A percentile compares a stretch with the other conserved stretches of the same genome.
Evolutionary conservation across 2,113 vertebrate genomes (phyloP).

Genomic region (Cinclus mexicanus): DNA sequence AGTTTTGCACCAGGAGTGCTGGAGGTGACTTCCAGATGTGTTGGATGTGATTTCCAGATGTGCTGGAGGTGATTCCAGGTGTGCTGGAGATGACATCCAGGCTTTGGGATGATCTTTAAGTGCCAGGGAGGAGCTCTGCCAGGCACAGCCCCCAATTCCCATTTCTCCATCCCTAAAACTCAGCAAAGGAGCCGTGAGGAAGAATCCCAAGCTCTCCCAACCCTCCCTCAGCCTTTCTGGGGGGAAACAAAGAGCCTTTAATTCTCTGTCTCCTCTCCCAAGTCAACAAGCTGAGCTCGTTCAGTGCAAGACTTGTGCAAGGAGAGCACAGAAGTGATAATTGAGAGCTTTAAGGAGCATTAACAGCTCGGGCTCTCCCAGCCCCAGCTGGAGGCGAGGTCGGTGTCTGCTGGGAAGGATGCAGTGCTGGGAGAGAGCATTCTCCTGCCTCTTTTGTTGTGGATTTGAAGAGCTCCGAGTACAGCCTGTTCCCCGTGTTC

Average conservation of each 20-base stretch:
- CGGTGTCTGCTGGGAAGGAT: slow-evolving; percentile 30
- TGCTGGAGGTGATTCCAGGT: neutral
- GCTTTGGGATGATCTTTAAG: neutral
- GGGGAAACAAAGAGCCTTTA: neutral
- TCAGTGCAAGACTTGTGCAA: neutral
- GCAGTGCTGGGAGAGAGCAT: slow-evolving; percentile 1
- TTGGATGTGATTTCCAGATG: neutral
- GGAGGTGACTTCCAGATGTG: neutral
- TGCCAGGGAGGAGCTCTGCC: neutral
- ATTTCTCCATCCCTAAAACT: neutral
- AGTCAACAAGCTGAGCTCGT: neutral
- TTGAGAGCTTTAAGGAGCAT: slow-evolving; percentile 11
- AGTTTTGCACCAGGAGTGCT: neutral
- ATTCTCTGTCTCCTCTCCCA: neutral
- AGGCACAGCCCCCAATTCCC: neutral
- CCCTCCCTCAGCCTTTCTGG: neutral
- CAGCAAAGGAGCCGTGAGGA: neutral
- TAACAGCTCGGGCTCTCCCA: slow-evolving; percentile 11
- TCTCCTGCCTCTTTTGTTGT: slow-evolving; percentile 34
- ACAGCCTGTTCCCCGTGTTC: slow-evolving; percentile 56
- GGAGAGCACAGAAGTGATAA: slow-evolving; percentile 20
- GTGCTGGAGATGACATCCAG: neutral
- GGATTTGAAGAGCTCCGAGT: slow-evolving; percentile 32
- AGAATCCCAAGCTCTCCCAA: neutral
- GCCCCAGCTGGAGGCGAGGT: slow-evolving; percentile 32